Base-by-base conservation (phyloP, 2,113 vertebrate genomes). In the Lanius collurio region DNA sequence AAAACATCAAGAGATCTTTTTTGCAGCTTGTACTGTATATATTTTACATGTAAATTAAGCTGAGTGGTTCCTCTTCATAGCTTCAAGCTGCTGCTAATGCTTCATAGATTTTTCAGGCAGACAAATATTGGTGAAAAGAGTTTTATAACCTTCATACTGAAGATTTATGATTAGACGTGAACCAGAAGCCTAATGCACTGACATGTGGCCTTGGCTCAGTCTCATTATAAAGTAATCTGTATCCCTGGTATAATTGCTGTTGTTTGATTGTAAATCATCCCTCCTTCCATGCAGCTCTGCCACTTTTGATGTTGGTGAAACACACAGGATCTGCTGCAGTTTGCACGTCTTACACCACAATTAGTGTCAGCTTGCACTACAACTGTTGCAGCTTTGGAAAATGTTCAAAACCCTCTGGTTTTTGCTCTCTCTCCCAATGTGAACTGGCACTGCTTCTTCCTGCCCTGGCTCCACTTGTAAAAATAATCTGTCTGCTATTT, bases 1-100 rank as follows among this genome's bases (percentile, higher is more conserved):
- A 95, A 96, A 94, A 95, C 79, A 95, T 93, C 94, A 95, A 88
- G 85, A 80, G 93, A 89, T 37, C 83, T 93, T 93, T 97, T 93
- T 64, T 76, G 84, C 33, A 10, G 83, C 57, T 84, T 88, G 60
- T 64, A 65, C 90, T 82, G 91, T 95, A 95, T 91, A 92, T 81
- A 93, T 88, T 95, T 94, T 89, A 90, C 89, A 93, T 96, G 81
- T 84, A 92, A 97, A 96, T 96, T 93, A 94, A 87, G 68, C 80
- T 89, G 89, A 95, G 78, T 87, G 78, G 89, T 62, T 87, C 78
- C 69, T 95, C 87, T 90, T 75, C 80, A 67, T 74, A 87, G 93
- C 59, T 95, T 84, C 60, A 87, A 95, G 75, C 42, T 88, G 82
- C 76, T 90, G 50, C 67, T 77, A 91, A 92, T 87, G 83, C 50